These are phyloP conservation scores for Furnarius figulus DNA, from an alignment of 2,113 vertebrate genomes.

Conservation along the genomic window DNA sequence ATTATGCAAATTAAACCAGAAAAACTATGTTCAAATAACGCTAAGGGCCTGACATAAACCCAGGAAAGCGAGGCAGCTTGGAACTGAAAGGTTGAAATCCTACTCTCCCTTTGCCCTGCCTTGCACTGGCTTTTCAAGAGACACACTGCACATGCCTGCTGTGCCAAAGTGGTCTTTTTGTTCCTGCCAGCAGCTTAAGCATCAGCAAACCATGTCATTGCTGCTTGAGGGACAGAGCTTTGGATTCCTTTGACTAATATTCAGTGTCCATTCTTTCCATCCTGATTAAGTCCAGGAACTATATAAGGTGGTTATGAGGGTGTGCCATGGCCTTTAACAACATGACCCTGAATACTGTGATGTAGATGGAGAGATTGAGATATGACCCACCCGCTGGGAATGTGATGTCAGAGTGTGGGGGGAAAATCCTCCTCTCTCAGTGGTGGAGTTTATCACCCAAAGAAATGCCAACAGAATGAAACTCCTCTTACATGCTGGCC, in stretches of 20 bases:
- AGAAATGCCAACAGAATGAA: background rate
- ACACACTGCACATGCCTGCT: rapidly evolving
- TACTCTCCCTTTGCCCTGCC: background rate
- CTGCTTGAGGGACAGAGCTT: background rate
- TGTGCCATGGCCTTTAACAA: background rate
- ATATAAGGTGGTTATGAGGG: background rate
- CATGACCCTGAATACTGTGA: background rate
- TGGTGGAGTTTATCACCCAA: background rate
- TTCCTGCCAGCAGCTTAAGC: background rate
- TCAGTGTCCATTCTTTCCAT: background rate
- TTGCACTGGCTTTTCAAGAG: background rate
- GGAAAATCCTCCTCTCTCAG: background rate
- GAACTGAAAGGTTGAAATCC: slow-evolving; percentile 29
- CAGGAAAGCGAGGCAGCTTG: slow-evolving; percentile 46
- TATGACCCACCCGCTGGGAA: rapidly evolving
- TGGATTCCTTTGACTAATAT: background rate
- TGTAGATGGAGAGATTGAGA: background rate
- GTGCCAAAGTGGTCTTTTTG: background rate
- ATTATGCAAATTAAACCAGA: slow-evolving; percentile 75
- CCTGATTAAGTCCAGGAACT: background rate
- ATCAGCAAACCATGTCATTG: background rate
- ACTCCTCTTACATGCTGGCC: background rate
- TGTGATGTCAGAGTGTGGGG: background rate
- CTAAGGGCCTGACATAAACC: slow-evolving; percentile 61
- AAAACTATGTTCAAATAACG: slow-evolving; percentile 62